Evolutionary conservation across 1,140 invertebrate species (phyloP), one percentile per base, ranked within the genome.

Genomic region (Saxidomus purpurata): DNA sequence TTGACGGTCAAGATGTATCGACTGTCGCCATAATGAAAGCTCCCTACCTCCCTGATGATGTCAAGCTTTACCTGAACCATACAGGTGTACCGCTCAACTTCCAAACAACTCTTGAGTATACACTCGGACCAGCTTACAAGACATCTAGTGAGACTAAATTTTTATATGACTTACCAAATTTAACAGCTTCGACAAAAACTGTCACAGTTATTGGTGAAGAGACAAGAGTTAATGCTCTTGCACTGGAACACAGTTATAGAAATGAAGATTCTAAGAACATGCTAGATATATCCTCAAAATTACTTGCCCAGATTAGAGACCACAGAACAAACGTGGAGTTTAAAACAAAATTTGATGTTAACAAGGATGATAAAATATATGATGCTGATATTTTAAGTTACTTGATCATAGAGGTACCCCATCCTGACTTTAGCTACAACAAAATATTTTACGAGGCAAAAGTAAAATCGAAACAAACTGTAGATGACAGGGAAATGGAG

Each of bases 21-120:
- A 82, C 87, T 59, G 8, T 22, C 28, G 63, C 79, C 17, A 4
- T 77, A 6, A 36, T 89, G 61, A 83, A 47, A n/a, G 11, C 59
- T 8, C 87, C 87, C 9, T 89, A 55, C 31, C 55, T 89, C 13
- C 40, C 34, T 11, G 67, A 89, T 76, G 71, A 82, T 63, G 69
- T 82, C 19, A 38, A 2, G 9, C 9, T 89, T 1, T 40, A 31
- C 9, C 2, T 77, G 19, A 55, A 61, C 47, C 67, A 89, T 25
- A 22, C 34, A 28, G 87, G 87, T 8, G 47, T 19, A 55, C 71
- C 47, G 8, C 40, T 31, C 1, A 47, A 89, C 25, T 89, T 89
- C 34, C 22, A 31, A 13, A 34, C 47, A 11, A 83, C 49, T 25
- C 2, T 89, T 19, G 49, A 47, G 11, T 88, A 81, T 34, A 71